Conservation (phyloP, 2,797 vertebrate species). For the Typhlichthys eigenmanni region DNA sequence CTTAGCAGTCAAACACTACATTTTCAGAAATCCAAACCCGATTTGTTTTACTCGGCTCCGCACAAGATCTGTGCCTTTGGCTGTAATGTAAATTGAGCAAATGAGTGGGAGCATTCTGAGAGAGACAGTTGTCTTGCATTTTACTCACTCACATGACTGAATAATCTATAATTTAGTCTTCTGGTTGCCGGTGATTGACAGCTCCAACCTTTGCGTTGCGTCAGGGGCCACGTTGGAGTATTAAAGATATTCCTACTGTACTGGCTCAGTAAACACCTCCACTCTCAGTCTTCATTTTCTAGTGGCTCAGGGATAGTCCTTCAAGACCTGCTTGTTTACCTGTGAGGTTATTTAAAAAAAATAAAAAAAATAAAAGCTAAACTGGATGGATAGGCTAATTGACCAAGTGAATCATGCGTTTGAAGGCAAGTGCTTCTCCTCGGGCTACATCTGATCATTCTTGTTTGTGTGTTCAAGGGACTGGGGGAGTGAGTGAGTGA, state of each 20-base stretch:
- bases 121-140: constrained; percentile 11
- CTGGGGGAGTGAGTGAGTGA: constrained; percentile 1
- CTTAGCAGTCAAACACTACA: constrained; percentile 23
- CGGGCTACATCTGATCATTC: constrained; percentile 58
- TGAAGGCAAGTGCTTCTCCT: constrained; percentile 46
- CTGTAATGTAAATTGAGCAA: constrained; percentile 9
- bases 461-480: constrained; percentile 45
- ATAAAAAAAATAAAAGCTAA: constrained; percentile 26
- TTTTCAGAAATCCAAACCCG: constrained; percentile 19
- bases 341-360: constrained; percentile 38
- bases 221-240: constrained; percentile 1
- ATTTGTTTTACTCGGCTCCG: background rate
- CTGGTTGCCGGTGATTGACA: constrained; percentile 30
- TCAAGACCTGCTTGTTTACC: constrained; percentile 49
- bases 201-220: constrained; percentile 13
- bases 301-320: constrained; percentile 24
- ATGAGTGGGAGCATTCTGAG: background rate
- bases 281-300: constrained; percentile 10
- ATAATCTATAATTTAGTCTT: constrained; percentile 43
- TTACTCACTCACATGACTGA: constrained; percentile 17
- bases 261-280: constrained; percentile 24
- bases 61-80: constrained; percentile 23
- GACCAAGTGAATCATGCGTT: constrained; percentile 69
- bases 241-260: constrained; percentile 8
- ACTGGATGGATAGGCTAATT: constrained; percentile 57